Base-by-base conservation (phyloP, 2,797 vertebrate species). In the Phoeniculus purpureus region DNA sequence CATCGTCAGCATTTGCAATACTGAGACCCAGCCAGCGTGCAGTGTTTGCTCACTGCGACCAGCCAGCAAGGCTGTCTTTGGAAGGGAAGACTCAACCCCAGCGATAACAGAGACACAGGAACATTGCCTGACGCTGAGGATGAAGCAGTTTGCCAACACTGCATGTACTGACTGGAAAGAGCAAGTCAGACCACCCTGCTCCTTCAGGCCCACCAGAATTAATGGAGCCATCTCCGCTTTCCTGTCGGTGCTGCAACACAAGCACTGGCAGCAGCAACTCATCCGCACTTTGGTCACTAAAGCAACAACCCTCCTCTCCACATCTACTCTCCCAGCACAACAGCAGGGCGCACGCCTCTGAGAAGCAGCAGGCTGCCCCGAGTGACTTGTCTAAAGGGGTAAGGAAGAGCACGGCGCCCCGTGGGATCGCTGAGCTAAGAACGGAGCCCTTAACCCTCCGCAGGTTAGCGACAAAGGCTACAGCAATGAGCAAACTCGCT, bases 391-490 rank as follows among this genome's bases (percentile, higher is more conserved):
- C 83, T 66, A 58, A 73, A 60, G 2, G 3, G 52, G 74, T 79
- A 81, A 47, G 51, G 83, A 79, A 59, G n/a, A 89, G 62, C 73
- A 73, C 0, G 0, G 77, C 68, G 88, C 88, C 75, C 91, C 73
- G 78, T 90, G 71, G 80, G 74, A 85, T 93, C 27, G 67, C 92
- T 83, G 92, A 80, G 56, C 73, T 83, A 90, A 92, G 92, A 90
- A 95, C 11, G 3, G 95, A 97, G 89, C 27, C 85, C 85, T 89
- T 90, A 92, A 89, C 61, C 68, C 81, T 43, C 59, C 73, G 34
- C 15, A 48, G 90, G 89, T 92, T 91, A 94, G 72, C 89, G 78
- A 76, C 66, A 89, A 90, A 90, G 94, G 90, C 89, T 90, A 92
- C 91, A 91, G 93, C 80, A 72, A 50, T 93, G 82, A 79, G 94